Evolutionary conservation across 2,888 invertebrate genomes (phyloP).

Genomic region (Andrena bucephala): DNA sequence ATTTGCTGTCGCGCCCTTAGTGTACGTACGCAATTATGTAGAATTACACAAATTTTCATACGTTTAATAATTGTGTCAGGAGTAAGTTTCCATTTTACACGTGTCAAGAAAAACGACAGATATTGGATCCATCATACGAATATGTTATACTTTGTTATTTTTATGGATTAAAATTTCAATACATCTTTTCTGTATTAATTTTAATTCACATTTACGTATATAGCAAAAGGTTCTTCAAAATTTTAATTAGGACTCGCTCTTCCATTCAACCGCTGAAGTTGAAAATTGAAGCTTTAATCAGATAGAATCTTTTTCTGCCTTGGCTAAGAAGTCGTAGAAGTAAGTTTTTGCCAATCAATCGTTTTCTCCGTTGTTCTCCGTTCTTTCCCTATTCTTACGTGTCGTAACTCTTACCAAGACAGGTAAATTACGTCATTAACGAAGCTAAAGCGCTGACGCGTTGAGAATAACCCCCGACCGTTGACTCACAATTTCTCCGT

Average conservation of each 20-base stretch:
- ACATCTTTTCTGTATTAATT: neutral
- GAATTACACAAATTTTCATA: neutral
- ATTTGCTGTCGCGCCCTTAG: neutral
- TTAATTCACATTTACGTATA: no score
- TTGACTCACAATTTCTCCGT: constrained; percentile 72
- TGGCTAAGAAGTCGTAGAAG: neutral
- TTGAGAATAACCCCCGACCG: constrained; percentile 75
- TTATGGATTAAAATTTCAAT: neutral
- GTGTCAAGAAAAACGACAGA: no score
- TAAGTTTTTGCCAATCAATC: constrained; percentile 10
- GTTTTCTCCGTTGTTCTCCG: constrained; percentile 47
- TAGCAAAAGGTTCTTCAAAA: no score
- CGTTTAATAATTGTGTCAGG: neutral
- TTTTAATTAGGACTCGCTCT: no score
- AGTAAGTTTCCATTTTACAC: neutral
- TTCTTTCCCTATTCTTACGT: constrained; percentile 57
- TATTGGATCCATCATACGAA: no score
- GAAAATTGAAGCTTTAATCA: neutral
- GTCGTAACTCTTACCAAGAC: constrained; percentile 69
- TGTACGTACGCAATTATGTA: neutral
- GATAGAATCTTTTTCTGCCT: neutral
- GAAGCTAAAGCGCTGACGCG: constrained; percentile 81
- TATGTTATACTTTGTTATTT: no score
- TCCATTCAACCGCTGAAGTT: neutral
- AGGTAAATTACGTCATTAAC: constrained; percentile 82